phyloP scores from a whole-genome alignment of 2,888 invertebrate genomes.

The Brenthis hecate region DNA sequence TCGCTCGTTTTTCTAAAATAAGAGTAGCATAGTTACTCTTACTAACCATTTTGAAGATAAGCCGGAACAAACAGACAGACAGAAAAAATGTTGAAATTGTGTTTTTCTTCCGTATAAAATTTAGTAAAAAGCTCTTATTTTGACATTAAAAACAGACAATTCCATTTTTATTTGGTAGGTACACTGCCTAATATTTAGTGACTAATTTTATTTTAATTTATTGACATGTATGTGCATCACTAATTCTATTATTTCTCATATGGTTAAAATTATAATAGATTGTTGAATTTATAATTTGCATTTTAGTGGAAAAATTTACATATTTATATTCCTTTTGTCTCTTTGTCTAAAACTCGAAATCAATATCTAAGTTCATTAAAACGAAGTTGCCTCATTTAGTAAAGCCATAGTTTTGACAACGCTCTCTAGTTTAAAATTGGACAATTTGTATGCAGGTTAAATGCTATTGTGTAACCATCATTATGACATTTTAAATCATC shows the following conservation, averaged over 20 bases:
- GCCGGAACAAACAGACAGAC: too few species aligned
- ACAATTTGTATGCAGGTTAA: slow-evolving; percentile 14
- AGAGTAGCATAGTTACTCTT: too few species aligned
- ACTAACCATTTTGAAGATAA: too few species aligned
- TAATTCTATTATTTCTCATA: not conserved
- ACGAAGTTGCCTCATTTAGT: slow-evolving; percentile 10
- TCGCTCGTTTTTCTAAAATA: too few species aligned
- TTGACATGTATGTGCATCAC: not conserved
- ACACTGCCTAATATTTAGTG: not conserved
- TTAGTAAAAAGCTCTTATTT: too few species aligned
- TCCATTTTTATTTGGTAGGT: too few species aligned
- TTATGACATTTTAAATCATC: not conserved
- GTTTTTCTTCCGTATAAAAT: too few species aligned
- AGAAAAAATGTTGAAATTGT: too few species aligned
- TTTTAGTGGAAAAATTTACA: not conserved
- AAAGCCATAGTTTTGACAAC: slow-evolving; percentile 1
- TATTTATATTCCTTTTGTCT: not conserved
- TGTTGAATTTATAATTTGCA: too few species aligned
- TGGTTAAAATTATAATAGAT: too few species aligned
- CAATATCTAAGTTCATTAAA: slow-evolving; percentile 2
- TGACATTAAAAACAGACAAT: too few species aligned
- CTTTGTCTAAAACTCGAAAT: not conserved
- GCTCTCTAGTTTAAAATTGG: not conserved
- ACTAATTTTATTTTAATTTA: not conserved
- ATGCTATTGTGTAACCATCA: not conserved